Evolutionary conservation across 2,888 invertebrate species (phyloP).

Genomic region (Drosophila ochracea): DNA sequence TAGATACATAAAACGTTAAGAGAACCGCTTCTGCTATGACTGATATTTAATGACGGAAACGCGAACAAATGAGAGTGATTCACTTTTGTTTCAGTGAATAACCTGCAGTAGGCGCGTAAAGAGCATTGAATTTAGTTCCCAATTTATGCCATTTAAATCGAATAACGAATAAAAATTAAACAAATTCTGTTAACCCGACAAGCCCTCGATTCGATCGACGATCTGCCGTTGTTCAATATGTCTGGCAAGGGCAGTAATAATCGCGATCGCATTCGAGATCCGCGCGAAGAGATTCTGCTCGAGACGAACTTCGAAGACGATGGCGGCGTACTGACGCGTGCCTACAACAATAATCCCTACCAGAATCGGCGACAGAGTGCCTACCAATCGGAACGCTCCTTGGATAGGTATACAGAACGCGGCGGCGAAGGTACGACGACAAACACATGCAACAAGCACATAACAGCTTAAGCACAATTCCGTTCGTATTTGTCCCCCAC

Average conservation of each 20-base stretch:
- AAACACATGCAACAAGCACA: constrained; percentile 3
- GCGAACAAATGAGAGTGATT: constrained; percentile 38
- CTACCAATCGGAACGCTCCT: constrained; percentile 83
- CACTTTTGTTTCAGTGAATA: constrained; percentile 43
- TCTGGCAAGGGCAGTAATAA: constrained; percentile 70
- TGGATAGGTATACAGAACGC: constrained; percentile 85
- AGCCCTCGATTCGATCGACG: constrained; percentile 38
- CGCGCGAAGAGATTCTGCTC: constrained; percentile 85
- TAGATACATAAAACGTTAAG: constrained; percentile 46
- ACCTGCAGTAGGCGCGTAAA: constrained; percentile 17
- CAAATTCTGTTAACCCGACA: constrained; percentile 13
- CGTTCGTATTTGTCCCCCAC: constrained; percentile 16
- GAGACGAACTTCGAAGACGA: constrained; percentile 86
- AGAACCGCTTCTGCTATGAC: constrained; percentile 25
- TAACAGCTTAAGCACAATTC: constrained; percentile 27
- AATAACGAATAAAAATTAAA: constrained; percentile 11
- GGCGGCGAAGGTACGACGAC: constrained; percentile 80
- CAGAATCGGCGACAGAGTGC: constrained; percentile 79
- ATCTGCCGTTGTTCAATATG: constrained; percentile 66
- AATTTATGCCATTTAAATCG: constrained; percentile 9
- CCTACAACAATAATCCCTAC: constrained; percentile 83
- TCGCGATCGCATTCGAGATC: constrained; percentile 84
- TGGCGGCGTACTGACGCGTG: constrained; percentile 84
- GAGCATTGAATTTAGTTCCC: constrained; percentile 29
- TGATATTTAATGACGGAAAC: constrained; percentile 30